Evolutionary conservation across 2,888 invertebrate genomes (phyloP).

Genomic region (Sympetrum striolatum): DNA sequence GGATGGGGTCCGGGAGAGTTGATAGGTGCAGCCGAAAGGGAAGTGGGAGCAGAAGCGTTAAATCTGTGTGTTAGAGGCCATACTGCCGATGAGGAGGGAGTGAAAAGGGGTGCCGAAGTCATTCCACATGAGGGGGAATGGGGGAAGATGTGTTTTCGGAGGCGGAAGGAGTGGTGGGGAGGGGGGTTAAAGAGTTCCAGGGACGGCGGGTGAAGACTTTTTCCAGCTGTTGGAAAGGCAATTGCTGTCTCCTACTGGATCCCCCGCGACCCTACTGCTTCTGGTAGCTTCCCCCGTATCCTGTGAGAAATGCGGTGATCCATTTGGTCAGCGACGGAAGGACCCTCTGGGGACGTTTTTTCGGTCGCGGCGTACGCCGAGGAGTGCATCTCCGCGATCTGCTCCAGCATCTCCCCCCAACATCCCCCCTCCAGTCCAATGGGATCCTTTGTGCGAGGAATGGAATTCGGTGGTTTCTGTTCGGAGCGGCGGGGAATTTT

Average conservation of each 20-base stretch:
- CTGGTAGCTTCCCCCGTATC: neutral
- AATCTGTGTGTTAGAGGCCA: neutral
- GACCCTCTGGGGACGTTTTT: neutral
- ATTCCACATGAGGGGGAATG: neutral
- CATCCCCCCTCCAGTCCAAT: neutral
- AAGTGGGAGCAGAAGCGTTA: neutral
- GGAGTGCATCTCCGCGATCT: neutral
- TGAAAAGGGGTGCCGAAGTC: neutral
- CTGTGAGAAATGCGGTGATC: neutral
- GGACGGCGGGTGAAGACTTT: neutral
- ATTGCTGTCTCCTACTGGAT: neutral
- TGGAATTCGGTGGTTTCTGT: neutral
- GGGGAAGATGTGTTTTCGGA: neutral
- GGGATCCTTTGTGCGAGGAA: neutral
- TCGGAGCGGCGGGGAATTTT: neutral
- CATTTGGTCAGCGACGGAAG: neutral
- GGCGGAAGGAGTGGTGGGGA: neutral
- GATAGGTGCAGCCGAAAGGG: neutral
- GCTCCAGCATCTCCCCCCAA: neutral
- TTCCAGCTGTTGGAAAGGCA: conserved; percentile 4
- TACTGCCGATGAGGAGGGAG: neutral
- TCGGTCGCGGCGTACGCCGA: neutral
- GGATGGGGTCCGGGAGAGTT: neutral
- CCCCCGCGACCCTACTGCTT: neutral
- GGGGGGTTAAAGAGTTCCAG: neutral